Evolutionary conservation across 2,888 invertebrate species (phyloP).

Genomic region (Boloria euphrosyne): DNA sequence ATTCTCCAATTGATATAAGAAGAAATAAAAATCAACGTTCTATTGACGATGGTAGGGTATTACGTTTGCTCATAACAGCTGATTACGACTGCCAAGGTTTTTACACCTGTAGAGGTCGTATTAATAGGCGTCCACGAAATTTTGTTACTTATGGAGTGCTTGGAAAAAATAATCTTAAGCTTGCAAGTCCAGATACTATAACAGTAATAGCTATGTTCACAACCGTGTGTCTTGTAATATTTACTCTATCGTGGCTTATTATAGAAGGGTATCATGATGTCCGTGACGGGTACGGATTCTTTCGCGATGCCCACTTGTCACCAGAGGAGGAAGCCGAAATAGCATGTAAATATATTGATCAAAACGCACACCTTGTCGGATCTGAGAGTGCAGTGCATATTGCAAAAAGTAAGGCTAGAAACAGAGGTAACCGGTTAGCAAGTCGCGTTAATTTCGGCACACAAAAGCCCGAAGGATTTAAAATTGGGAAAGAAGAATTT

Average conservation of each 20-base stretch:
- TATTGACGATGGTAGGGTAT: slow-evolving; percentile 63
- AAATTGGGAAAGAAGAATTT: slow-evolving; percentile 42
- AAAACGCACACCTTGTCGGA: slow-evolving; percentile 56
- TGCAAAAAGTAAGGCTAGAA: slow-evolving; percentile 62
- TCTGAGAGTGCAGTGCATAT: slow-evolving; percentile 56
- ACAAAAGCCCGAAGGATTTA: slow-evolving; percentile 62
- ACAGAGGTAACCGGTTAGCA: slow-evolving; percentile 51
- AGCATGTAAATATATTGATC: slow-evolving; percentile 66
- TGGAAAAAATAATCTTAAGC: slow-evolving; percentile 58
- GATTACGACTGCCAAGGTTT: slow-evolving; percentile 66
- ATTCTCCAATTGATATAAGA: slow-evolving; percentile 51
- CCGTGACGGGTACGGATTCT: slow-evolving; percentile 69
- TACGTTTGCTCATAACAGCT: slow-evolving; percentile 59
- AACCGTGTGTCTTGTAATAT: slow-evolving; percentile 59
- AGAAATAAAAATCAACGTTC: slow-evolving; percentile 54
- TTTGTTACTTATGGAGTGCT: slow-evolving; percentile 72
- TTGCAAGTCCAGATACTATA: slow-evolving; percentile 58
- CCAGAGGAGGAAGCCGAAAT: slow-evolving; percentile 68
- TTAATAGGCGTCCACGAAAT: slow-evolving; percentile 58
- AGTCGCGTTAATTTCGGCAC: slow-evolving; percentile 57
- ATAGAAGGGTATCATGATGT: slow-evolving; percentile 68
- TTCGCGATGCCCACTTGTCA: slow-evolving; percentile 64
- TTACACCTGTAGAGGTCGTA: slow-evolving; percentile 68
- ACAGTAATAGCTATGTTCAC: slow-evolving; percentile 63
- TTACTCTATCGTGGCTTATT: slow-evolving; percentile 63